Evolutionary conservation across 2,888 invertebrate genomes (phyloP), one percentile per base, ranked within the genome.

Genomic region (Masnerella sp.): DNA sequence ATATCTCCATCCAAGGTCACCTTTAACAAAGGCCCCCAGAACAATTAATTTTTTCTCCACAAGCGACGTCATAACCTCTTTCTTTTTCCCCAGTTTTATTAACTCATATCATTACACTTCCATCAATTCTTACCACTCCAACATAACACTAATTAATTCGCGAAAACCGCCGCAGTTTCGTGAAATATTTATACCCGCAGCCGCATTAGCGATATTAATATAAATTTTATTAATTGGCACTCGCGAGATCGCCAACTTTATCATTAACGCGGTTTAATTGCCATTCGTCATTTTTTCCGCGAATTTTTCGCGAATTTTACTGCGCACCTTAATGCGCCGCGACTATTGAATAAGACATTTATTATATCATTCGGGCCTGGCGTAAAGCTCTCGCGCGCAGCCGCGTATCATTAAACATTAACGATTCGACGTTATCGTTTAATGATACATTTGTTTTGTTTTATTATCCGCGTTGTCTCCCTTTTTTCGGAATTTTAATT

Each of bases 261-360:
- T 40, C 40, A 49, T 49, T 62, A 42, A 17, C 7, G 2, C 2
- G 4, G 20, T 47, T 62, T 51, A 51, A 62, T 42, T 32, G 18
- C 17, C 47, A 20, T 8, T 58, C 22, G 22, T n/a, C 38, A 45
- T 61, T 52, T 51, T 9, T 1, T 7, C 15, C n/a, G 14, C 38
- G 17, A 1, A 32, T 36, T 32, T 11, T 59, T 45, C 1, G 17
- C 18, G 22, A 32, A 20, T 45, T 43, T 64, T 30, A 52, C 52
- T 64, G 38, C 32, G 32, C 12, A 4, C 47, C 49, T 56, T 49
- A 49, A 58, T 49, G 32, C 56, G 42, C n/a, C 49, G 12, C 28
- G 15, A 45, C 40, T 67, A 58, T 67, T 49, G 56, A 56, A 45
- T 56, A 54, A 65, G 65, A 65, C 56, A 40, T 65, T 65, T 65